Evolutionary conservation across 2,888 invertebrate genomes (phyloP), one percentile per base, ranked within the genome.

Genomic region (Dimorphilus gyrociliatus): DNA sequence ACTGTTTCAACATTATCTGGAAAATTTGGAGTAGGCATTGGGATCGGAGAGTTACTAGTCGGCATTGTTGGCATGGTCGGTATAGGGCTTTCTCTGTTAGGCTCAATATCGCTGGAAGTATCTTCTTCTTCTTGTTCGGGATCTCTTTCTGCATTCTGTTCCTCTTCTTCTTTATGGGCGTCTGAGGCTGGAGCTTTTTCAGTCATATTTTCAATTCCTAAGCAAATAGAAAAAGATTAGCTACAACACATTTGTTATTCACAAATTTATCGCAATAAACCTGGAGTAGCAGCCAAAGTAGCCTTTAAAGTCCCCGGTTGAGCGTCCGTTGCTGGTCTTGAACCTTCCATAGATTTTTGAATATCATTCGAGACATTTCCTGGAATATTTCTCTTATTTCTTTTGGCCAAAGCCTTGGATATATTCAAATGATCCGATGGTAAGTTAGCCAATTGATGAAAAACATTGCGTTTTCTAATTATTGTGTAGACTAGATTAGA

Each of bases 401-500:
- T 43, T 32, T 63, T 64, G 10, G 60, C 64, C 23, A 70, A 48
- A 8, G 80, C 77, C 53, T 79, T 77, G 21, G 78, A 51, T 50
- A 97, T 92, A 39, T 85, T 78, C 16, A 75, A 69, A 62, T 81
- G 80, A 63, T 97, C 94, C 36, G 81, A 80, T 5, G 92, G 88
- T 43, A 99, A 66, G 67, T 94, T 97, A n/a, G 92, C 88, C 50
- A 99, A 68, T 39, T 81, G 76, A 66, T 97, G 92, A 67, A 97
- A 97, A 34, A 94, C 88, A 59, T 81, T 81, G n/a, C 97, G 73
- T 63, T 99, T 97, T 30, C 94, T 74, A 50, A 97, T 97, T 42
- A 99, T 92, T 1, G 94, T 97, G 67, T 99, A 97, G 17, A 97
- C 86, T 47, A 97, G 71, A 68, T 92, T 94, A 2, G 92, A 84